A percentile compares a stretch with the other conserved stretches of the same genome.
phyloP scores from a whole-genome alignment of 2,113 vertebrate species.

The Dicentrarchus labrax region DNA sequence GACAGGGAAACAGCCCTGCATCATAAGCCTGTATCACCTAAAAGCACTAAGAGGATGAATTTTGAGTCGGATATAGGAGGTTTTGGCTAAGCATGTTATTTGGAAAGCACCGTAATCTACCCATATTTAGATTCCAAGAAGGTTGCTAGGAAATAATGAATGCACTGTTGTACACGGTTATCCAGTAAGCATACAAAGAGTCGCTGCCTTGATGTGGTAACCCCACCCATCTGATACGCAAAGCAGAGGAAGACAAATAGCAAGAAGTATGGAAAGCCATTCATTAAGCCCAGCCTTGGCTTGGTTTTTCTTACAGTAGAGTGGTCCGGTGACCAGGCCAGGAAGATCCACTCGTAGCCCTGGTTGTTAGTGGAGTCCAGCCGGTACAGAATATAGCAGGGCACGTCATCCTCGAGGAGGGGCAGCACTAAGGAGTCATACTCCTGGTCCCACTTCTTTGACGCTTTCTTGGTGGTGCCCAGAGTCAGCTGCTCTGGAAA shows the following conservation, averaged over 20 bases:
- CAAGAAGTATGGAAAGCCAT: conserved; percentile 30
- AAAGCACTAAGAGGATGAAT: neutral
- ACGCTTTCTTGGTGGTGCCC: conserved; percentile 85
- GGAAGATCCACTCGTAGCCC: conserved; percentile 96
- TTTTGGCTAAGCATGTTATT: conserved; percentile 17
- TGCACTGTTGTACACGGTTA: neutral
- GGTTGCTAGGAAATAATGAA: conserved; percentile 28
- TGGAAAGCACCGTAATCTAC: conserved; percentile 20
- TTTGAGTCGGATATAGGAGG: conserved; percentile 9
- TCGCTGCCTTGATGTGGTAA: conserved; percentile 56
- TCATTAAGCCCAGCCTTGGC: conserved; percentile 55
- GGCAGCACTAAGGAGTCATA: conserved; percentile 92
- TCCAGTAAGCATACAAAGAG: conserved; percentile 19
- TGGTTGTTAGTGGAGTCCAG: conserved; percentile 96
- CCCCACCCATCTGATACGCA: conserved; percentile 55
- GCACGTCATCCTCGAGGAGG: conserved; percentile 90
- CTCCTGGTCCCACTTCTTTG: conserved; percentile 92
- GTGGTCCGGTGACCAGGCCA: conserved; percentile 95
- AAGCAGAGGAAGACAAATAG: conserved; percentile 48
- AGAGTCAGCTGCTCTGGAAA: conserved; percentile 92
- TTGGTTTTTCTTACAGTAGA: conserved; percentile 88
- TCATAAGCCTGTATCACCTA: neutral
- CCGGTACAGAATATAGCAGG: conserved; percentile 94
- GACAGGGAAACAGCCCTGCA: conserved; percentile 1
- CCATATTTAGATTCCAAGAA: conserved; percentile 47